Evolutionary conservation across 2,797 vertebrate species (phyloP), one percentile per base, ranked within the genome.

Genomic region (Sebastes dallii): DNA sequence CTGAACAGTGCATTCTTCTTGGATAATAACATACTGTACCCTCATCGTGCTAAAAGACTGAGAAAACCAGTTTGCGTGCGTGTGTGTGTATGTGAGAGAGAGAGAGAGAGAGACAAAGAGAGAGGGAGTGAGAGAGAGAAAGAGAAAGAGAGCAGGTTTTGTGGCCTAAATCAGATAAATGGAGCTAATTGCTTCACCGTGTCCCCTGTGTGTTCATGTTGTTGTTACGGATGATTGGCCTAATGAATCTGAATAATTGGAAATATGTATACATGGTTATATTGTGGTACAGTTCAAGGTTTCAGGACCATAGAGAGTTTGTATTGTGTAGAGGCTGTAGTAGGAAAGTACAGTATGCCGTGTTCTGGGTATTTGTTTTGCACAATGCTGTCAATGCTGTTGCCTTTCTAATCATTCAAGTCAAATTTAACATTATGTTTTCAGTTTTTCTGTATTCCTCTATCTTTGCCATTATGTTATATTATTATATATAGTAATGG

Each of bases 231-330:
- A 86, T 91, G 93, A 95, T 95, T 93, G 92, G 90, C 74, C 74
- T 91, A 95, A 95, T 95, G 91, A 94, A 89, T 92, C 82, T 75
- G 82, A 94, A 95, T 95, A 95, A 96, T 94, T 94, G 86, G 84
- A 87, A 91, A 91, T 90, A 93, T 90, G 89, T 91, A 93, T 92
- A 94, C 92, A 88, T 70, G 77, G 86, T 93, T 91, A 92, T 85
- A 87, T 84, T 92, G 89, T 89, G 73, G 14, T 84, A 78, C 83
- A 92, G 94, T 93, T 95, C 86, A 87, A 89, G 93, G 91, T 94
- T 89, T 88, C 62, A 56, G 81, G 75, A 73, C 81, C 78, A 55
- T 12, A 12, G 80, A 88, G 90, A 70, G 52, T 83, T 83, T 58
- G 20, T 25, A 66, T 85, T 86, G 67, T 87, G 65, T 46, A 29